phyloP scores from a whole-genome alignment of 2,113 vertebrate genomes.

The Halcyon senegalensis region DNA sequence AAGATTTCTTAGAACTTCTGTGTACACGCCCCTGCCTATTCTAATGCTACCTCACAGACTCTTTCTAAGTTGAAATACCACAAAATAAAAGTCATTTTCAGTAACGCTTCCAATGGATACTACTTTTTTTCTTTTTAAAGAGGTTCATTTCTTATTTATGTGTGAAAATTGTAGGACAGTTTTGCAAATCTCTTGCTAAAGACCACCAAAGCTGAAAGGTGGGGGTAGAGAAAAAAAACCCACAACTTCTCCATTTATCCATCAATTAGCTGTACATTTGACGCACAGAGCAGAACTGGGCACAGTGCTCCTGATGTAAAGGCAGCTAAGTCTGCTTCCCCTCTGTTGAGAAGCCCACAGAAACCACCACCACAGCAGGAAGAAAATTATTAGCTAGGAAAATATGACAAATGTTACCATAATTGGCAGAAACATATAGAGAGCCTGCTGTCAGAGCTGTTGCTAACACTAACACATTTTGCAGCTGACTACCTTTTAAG shows the following conservation, averaged over 20 bases:
- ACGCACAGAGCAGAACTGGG: not conserved
- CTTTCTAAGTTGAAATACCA: not conserved
- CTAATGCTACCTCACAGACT: not conserved
- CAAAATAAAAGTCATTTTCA: not conserved
- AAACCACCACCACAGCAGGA: not conserved
- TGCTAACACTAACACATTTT: not conserved
- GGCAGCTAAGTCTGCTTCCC: not conserved
- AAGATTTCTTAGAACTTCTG: not conserved
- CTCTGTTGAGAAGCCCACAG: not conserved
- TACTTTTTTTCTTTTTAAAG: not conserved
- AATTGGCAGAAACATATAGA: constrained; percentile 15
- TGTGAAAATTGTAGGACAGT: not conserved
- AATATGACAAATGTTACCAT: constrained; percentile 49
- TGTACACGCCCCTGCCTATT: not conserved
- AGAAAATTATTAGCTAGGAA: constrained; percentile 38
- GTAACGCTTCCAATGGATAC: not conserved
- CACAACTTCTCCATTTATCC: not conserved
- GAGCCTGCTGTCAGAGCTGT: not conserved
- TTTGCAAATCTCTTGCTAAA: not conserved
- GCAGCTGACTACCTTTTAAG: constrained; percentile 14
- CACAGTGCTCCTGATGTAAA: not conserved
- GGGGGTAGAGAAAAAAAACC: not conserved
- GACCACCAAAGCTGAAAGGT: not conserved
- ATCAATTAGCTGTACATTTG: not conserved
- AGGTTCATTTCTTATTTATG: not conserved